Evolutionary conservation across 92 coral and sea anemone genomes (phyloP), one percentile per base, ranked within the genome.

Genomic region (Phenganax stokvisi): DNA sequence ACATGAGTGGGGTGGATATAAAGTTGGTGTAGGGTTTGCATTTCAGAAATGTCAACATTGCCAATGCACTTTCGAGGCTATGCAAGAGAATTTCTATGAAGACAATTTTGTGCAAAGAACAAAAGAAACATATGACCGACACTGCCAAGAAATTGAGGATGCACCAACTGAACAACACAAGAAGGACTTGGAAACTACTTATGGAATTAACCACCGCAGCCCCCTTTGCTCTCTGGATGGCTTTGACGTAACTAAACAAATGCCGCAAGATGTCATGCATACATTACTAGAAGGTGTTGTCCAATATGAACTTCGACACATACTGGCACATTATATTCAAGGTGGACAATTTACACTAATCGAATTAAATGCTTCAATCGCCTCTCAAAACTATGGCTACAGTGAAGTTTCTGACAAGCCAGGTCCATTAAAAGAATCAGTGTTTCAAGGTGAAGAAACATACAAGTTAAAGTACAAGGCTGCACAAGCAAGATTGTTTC

Each of bases 391-490:
- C 30, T 75, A 84, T 82, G 85, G 80, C 27, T 83, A 74, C 74
- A 63, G 60, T 54, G 82, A 84, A 76, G 68, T 76, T 51, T 30
- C 79, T 25, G 80, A 72, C 62, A 82, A 82, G 72, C 85, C 85
- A 9, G 56, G 80, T 2, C 63, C 85, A 15, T 57, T 81, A 55
- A 72, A 67, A 69, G 85, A 82, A 20, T 54, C 79, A 54, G 80
- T 72, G 20, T 72, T 82, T 52, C 58, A 58, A 25, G 79, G 85
- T 9, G 73, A 82, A 52, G 85, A 82, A 44, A 51, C 3, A 37
- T 82, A 73, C 77, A 82, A 82, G 61, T 56, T 83, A 10, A 83
- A 83, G n/a, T 64, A 58, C 58, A 83, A 83, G 8, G 86, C 81
- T 11, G 74, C 86, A 20, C 86, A 83, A 83, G 60, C 86, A 52